Conservation (phyloP, 2,888 invertebrate species). For the Copidosoma aretas region DNA sequence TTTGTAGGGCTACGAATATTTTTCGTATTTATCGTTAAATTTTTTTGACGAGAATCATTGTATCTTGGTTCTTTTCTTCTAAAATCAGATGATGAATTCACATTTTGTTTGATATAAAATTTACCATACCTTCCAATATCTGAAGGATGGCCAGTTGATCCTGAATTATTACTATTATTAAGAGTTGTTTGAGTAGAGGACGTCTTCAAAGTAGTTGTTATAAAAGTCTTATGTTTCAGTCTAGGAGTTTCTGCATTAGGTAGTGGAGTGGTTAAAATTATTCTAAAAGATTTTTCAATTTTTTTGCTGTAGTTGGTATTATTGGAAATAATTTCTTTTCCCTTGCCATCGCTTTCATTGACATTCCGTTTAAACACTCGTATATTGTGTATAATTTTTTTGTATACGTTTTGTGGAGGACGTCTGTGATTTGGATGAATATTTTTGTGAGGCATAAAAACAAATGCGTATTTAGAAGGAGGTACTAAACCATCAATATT, state of each 20-base stretch:
- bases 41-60: constrained; percentile 37
- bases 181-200: constrained; percentile 42
- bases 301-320: not conserved
- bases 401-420: not conserved
- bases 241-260: constrained; percentile 8
- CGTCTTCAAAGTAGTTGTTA: constrained; percentile 27
- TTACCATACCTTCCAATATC: constrained; percentile 44
- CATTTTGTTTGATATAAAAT: constrained; percentile 38
- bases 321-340: not conserved
- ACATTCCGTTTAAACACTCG: constrained; percentile 28
- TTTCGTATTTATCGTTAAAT: not conserved
- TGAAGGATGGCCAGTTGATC: constrained; percentile 44
- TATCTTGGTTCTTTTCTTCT: constrained; percentile 56
- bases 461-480: constrained; percentile 16
- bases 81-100: constrained; percentile 38
- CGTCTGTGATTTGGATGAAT: not conserved
- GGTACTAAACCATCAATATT: constrained; percentile 35
- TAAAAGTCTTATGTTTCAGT: constrained; percentile 16
- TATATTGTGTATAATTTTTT: not conserved
- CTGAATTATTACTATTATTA: constrained; percentile 48
- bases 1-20: not conserved
- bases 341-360: not conserved
- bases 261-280: constrained; percentile 31
- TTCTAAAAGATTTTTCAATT: constrained; percentile 19
- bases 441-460: not conserved